Base-by-base conservation (phyloP, 2,113 vertebrate genomes). In the Eubucco bourcierii region DNA sequence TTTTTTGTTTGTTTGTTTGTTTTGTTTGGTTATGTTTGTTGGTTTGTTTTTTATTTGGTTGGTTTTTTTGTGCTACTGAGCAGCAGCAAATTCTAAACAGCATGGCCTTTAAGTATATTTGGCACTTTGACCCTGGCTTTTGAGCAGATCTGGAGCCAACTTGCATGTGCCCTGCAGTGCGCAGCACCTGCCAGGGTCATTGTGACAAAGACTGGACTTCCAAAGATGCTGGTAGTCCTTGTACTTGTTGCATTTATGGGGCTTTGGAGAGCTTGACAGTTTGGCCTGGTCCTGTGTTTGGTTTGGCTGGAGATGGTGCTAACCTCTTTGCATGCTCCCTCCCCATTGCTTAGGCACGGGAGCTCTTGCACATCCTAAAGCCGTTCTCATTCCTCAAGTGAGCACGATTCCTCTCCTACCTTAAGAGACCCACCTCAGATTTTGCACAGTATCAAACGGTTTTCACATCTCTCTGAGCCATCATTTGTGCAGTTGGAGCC, bases 161-260 rank as follows among this genome's bases (percentile, higher is more conserved):
- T 41, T 55, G 37, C 37, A 24, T 19, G 19, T 25, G 28, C 10
- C 10, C 12, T 56, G 28, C 34, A 28, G 31, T 53, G 10, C 74
- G 65, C 53, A 52, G 63, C 53, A 31, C 24, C 52, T 86, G 27
- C 28, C 24, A 6, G 78, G 47, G 21, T 64, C 37, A 17, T 64
- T n/a, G 5, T 37, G 64, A 15, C 25, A 65, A 12, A 58, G 78
- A 82, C 52, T 1, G 68, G 19, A 18, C 29, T 18, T 89, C 17
- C 7, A 39, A 44, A 31, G 13, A 25, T 2, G 4, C 28, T 0
- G 0, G 15, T 41, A n/a, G 28, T 61, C 52, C 34, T 83, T 55
- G n/a, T 33, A 4, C 46, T 53, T 33, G 25, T 16, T 76, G 63
- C 17, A 10, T 91, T 91, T 55, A 14, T 4, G 13, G 15, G 23